Evolutionary conservation across 2,797 vertebrate species (phyloP).

Genomic region (Sebastiscus albofasciatus): DNA sequence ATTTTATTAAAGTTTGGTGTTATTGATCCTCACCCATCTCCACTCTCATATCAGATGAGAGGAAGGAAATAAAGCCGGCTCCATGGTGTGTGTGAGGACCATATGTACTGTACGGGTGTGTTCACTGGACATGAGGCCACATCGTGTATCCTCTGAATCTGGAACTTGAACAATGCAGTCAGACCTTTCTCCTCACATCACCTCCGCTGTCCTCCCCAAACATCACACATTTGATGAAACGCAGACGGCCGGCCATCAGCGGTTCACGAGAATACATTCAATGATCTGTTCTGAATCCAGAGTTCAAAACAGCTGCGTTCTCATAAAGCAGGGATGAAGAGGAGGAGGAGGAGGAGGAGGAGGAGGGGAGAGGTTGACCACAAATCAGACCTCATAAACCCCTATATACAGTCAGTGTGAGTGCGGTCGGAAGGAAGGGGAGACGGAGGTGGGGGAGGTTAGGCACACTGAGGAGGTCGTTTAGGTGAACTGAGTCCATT

Average conservation of each 20-base stretch:
- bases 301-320: not conserved
- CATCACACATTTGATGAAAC: not conserved
- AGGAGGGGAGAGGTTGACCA: constrained; percentile 21
- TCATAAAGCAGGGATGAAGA: constrained; percentile 1
- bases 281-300: constrained; percentile 4
- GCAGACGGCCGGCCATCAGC: not conserved
- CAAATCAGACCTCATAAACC: constrained; percentile 41
- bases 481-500: constrained; percentile 11
- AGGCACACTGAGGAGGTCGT: not conserved
- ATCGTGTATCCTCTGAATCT: not conserved
- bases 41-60: not conserved
- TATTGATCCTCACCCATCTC: not conserved
- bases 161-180: not conserved
- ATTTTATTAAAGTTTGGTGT: too few relatives aligned
- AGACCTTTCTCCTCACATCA: not conserved
- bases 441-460: not conserved
- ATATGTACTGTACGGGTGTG: not conserved
- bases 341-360: not conserved
- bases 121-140: not conserved
- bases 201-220: not conserved
- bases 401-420: not conserved
- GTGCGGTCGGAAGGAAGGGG: constrained; percentile 39
- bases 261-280: not conserved
- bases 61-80: not conserved
- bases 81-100: not conserved